phyloP scores from a whole-genome alignment of 2,113 vertebrate species.

The Dasyurus viverrinus region DNA sequence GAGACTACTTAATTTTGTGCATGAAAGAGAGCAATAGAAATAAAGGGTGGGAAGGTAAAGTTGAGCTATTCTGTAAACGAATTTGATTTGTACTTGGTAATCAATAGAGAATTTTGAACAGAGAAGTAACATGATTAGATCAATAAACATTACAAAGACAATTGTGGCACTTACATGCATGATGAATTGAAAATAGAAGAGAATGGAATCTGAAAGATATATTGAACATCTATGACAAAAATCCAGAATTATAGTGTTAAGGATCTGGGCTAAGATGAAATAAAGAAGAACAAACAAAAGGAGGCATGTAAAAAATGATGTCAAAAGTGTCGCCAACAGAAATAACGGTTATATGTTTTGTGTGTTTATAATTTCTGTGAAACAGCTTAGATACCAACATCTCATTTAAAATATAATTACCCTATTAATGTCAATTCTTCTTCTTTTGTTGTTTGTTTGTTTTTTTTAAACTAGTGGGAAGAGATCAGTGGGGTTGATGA shows the following conservation, averaged over 20 bases:
- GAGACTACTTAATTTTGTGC: neutral
- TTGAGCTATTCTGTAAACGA: neutral
- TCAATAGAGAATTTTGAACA: neutral
- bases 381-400: neutral
- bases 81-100: neutral
- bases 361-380: neutral
- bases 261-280: neutral
- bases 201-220: neutral
- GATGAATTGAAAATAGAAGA: neutral
- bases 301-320: neutral
- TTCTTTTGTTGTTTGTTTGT: neutral
- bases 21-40: neutral
- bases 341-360: neutral
- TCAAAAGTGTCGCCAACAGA: neutral
- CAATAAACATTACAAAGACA: neutral
- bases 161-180: neutral
- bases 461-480: constrained; percentile 90
- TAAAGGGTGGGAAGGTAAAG: neutral
- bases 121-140: neutral
- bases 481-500: constrained; percentile 99
- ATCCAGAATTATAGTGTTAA: neutral
- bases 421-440: constrained; percentile 33
- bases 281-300: neutral
- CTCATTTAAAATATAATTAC: neutral
- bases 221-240: neutral